These are phyloP conservation scores for Dione juno DNA, from an alignment of 2,888 invertebrate species.

Conservation along the genomic window DNA sequence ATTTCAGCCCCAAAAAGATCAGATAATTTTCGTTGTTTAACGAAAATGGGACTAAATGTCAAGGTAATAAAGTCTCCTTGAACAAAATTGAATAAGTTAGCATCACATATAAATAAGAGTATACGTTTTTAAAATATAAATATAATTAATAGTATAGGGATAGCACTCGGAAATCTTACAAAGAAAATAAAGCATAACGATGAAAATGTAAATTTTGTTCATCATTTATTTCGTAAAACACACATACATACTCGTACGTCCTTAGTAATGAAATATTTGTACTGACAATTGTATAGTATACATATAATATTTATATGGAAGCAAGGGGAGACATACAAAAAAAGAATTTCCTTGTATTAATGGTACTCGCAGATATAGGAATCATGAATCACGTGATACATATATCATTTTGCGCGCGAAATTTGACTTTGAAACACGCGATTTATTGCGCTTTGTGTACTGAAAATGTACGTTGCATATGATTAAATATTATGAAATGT, in stretches of 20 bases:
- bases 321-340: no score
- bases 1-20: no score
- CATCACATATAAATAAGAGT: no score
- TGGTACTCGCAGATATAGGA: not conserved
- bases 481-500: not conserved
- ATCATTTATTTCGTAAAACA: not conserved
- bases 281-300: not conserved
- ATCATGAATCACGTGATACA: not conserved
- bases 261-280: not conserved
- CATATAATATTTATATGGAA: not conserved
- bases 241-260: not conserved
- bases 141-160: no score
- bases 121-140: no score
- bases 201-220: no score
- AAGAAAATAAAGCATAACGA: no score
- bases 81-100: no score
- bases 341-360: not conserved
- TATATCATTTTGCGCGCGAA: slow-evolving; percentile 10
- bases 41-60: no score
- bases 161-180: no score
- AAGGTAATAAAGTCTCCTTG: no score
- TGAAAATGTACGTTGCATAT: slow-evolving; percentile 8
- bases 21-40: no score
- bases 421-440: slow-evolving; percentile 6
- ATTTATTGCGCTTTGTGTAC: slow-evolving; percentile 2